Conservation (phyloP, 2,888 invertebrate genomes). For the Chorisops tibialis region DNA sequence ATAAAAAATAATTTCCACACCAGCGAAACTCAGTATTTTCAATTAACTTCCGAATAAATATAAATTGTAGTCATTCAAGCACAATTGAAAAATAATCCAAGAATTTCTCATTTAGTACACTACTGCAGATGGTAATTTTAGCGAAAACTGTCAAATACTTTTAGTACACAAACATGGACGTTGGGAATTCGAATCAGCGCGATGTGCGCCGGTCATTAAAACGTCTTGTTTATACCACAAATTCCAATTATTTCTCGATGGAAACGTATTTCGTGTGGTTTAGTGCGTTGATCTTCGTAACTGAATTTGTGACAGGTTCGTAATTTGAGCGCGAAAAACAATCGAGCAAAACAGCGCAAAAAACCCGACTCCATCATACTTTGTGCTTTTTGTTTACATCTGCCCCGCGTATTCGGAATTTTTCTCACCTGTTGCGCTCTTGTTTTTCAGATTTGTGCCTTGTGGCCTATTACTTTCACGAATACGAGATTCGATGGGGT, state of each 20-base stretch:
- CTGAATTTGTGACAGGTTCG: constrained; percentile 35
- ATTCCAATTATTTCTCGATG: constrained; percentile 30
- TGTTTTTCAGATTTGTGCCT: constrained; percentile 33
- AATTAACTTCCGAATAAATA: too few species aligned
- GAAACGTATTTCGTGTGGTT: constrained; percentile 36
- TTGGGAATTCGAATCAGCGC: constrained; percentile 32
- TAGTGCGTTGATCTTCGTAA: constrained; percentile 35
- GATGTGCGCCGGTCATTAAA: constrained; percentile 27
- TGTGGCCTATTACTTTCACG: constrained; percentile 33
- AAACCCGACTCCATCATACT: too few species aligned
- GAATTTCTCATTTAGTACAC: too few species aligned
- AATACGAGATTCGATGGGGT: constrained; percentile 33
- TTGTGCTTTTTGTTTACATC: constrained; percentile 29
- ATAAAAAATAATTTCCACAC: too few species aligned
- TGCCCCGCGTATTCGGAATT: not conserved
- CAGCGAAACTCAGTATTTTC: too few species aligned
- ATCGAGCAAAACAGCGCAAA: too few species aligned
- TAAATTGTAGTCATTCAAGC: too few species aligned
- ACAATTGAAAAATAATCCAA: too few species aligned
- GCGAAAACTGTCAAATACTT: not conserved
- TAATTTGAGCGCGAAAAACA: not conserved
- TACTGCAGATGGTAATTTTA: too few species aligned
- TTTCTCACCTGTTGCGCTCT: constrained; percentile 17
- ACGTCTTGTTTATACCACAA: constrained; percentile 18
- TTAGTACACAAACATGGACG: constrained; percentile 32